These are phyloP conservation scores for Ichneumoninae sp. DNA, from an alignment of 2,888 invertebrate genomes.

Conservation along the genomic window DNA sequence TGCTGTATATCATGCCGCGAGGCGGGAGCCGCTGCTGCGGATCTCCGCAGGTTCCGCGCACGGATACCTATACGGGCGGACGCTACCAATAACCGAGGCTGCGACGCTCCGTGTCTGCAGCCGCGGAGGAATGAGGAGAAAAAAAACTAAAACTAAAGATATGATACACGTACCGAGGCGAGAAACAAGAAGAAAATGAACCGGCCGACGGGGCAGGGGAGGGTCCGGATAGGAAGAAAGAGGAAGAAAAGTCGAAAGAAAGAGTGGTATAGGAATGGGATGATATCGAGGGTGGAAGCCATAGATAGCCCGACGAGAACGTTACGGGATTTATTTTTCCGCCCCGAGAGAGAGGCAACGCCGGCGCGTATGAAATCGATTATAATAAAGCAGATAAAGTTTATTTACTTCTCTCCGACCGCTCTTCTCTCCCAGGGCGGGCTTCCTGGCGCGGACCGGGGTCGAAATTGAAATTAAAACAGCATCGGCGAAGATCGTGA, in stretches of 20 bases:
- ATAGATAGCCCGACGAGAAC: conserved; percentile 57
- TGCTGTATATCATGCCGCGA: conserved; percentile 76
- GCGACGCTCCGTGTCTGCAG: conserved; percentile 33
- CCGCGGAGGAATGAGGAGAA: conserved; percentile 21
- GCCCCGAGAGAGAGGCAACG: conserved; percentile 45
- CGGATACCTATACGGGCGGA: conserved; percentile 39
- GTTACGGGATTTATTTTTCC: conserved; percentile 76
- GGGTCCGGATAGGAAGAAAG: conserved; percentile 15
- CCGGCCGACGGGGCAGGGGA: conserved; percentile 39
- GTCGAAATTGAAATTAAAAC: conserved; percentile 3
- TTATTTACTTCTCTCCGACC: conserved; percentile 53
- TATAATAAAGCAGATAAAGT: conserved; percentile 72
- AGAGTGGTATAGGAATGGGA: conserved; percentile 19
- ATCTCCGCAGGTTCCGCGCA: conserved; percentile 7
- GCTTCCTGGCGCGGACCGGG: neutral
- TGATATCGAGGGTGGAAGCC: conserved; percentile 50
- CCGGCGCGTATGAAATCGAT: conserved; percentile 68
- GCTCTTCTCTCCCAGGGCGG: conserved; percentile 2
- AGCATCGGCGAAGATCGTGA: conserved; percentile 27
- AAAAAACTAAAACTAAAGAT: conserved; percentile 35
- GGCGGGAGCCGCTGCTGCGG: conserved; percentile 29
- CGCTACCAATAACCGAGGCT: conserved; percentile 74
- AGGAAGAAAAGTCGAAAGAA: conserved; percentile 50
- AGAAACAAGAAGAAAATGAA: conserved; percentile 48
- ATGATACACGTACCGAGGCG: conserved; percentile 18